Evolutionary conservation across 2,797 vertebrate species (phyloP), one percentile per base, ranked within the genome.

Genomic region (Manis crassicaudata): DNA sequence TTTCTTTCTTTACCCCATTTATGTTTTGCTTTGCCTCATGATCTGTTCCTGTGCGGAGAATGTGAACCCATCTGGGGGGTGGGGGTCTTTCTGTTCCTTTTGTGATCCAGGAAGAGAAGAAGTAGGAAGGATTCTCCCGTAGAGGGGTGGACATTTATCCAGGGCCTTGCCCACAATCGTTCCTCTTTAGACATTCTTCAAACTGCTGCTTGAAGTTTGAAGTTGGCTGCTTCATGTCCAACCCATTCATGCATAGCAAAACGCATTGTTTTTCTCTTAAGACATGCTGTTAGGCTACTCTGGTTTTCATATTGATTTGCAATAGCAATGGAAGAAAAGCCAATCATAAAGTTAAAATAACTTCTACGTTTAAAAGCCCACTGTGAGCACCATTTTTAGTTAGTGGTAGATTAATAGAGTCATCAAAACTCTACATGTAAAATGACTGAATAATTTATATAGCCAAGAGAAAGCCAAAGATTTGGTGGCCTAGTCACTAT

Each of bases 311-410:
- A 67, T 35, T 73, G 32, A 77, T 90, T 80, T 88, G 43, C 32
- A 70, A 25, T 35, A 90, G 40, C 35, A 43, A 65, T 6, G 52
- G 72, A 92, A 50, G 52, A 54, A 80, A 92, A 95, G 40, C 0
- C 32, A 93, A 20, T 40, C 4, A 3, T 17, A 23, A 92, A 23
- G 37, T 85, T 90, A 56, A 89, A 93, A 37, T 92, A 43, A 75
- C 79, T 62, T 93, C 82, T 68, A 54, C 84, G 23, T 88, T 88
- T 96, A 77, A 70, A 62, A 84, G 37, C 21, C 29, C 29, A 73
- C n/a, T 52, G n/a, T 32, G 56, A 77, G 54, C 29, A n/a, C 29
- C 32, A 50, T 37, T 76, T 88, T 67, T 67, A 43, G 43, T 40
- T 60, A 73, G 27, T n/a, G 40, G 37, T 29, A 76, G 86, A 56